Evolutionary conservation across 2,113 vertebrate species (phyloP).

Genomic region (Epinephelus cyanopodus): DNA sequence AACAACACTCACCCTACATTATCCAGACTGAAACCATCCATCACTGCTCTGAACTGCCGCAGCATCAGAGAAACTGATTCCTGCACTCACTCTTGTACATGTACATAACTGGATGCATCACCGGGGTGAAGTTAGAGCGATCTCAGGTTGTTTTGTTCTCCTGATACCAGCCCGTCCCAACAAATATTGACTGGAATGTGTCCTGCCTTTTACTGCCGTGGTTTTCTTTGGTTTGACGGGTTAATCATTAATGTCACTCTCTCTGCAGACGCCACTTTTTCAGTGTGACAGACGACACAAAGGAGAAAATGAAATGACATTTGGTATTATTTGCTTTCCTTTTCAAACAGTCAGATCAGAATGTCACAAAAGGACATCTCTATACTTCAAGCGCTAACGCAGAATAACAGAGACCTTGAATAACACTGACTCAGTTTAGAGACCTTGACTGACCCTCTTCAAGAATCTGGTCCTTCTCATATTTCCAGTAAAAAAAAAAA

Average conservation of each 20-base stretch:
- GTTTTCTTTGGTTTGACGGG: constrained; percentile 1
- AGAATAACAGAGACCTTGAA: constrained; percentile 38
- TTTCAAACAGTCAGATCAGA: constrained; percentile 31
- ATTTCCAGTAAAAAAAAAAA: constrained; percentile 38
- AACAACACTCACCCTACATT: constrained; percentile 30
- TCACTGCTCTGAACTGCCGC: constrained; percentile 23
- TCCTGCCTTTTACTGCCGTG: not conserved
- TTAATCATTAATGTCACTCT: constrained; percentile 7
- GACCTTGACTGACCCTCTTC: constrained; percentile 41
- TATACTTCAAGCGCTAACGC: constrained; percentile 22
- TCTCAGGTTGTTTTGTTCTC: constrained; percentile 11
- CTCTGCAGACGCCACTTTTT: not conserved
- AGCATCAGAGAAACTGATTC: constrained; percentile 40
- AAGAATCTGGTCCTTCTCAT: constrained; percentile 35
- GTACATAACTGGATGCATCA: not conserved
- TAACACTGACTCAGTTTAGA: constrained; percentile 38
- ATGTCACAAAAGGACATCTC: constrained; percentile 41
- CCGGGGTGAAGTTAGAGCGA: not conserved
- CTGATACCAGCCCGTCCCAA: not conserved
- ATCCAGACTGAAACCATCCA: constrained; percentile 42
- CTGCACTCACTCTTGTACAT: not conserved
- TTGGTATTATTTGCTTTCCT: constrained; percentile 51
- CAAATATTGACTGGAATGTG: not conserved
- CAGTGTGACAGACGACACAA: constrained; percentile 9
- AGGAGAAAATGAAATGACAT: constrained; percentile 42